Conservation (phyloP, 37 sponge, comb jelly and placozoan genomes). For the Theonella swinhoei region DNA sequence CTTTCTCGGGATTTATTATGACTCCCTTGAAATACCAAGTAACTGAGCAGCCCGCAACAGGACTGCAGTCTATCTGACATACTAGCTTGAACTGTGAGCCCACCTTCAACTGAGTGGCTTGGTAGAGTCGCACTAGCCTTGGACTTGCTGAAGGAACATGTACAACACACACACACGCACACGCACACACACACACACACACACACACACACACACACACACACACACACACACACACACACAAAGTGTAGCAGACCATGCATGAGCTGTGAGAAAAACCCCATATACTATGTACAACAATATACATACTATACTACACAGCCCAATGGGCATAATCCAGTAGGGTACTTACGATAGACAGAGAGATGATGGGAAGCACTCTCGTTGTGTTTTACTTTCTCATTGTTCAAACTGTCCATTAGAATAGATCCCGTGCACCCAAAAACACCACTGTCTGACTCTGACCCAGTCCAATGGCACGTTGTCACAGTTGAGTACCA, state of each 20-base stretch:
- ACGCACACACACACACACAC: slow-evolving; percentile 21
- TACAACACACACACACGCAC: slow-evolving; percentile 15
- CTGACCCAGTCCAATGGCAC: not conserved
- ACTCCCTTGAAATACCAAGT: not conserved
- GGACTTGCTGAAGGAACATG: not conserved
- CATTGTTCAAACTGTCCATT: not conserved
- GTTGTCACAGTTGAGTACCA: not conserved
- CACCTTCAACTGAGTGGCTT: not conserved
- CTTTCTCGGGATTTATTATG: not conserved
- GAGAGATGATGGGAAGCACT: not conserved
- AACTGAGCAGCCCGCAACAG: not conserved
- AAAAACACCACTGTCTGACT: not conserved
- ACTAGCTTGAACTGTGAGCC: not conserved
- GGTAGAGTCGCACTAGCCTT: not conserved
- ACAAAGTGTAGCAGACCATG: no score
- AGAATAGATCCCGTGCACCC: not conserved
- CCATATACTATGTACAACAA: no score
- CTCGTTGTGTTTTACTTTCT: not conserved
- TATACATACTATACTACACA: no score
- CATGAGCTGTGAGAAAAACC: no score
- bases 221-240: no score
- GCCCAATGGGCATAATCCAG: no score
- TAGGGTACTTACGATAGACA: not conserved
- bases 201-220: slow-evolving; percentile 24
- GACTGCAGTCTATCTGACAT: not conserved